phyloP scores from a whole-genome alignment of 2,113 vertebrate species.

The Hippocampus comes region DNA sequence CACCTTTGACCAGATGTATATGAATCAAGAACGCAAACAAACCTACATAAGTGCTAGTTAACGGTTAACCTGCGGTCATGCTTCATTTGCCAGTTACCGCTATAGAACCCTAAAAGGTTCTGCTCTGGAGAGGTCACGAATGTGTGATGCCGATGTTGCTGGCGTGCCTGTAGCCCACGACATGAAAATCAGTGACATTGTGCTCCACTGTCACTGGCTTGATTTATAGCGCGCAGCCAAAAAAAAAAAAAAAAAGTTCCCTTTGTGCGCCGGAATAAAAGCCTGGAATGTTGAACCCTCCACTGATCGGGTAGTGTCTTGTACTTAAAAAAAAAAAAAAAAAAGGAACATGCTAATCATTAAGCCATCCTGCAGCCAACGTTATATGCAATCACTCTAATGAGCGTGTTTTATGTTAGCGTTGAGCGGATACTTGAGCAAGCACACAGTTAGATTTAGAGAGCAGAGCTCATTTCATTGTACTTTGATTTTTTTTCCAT shows the following conservation, averaged over 20 bases:
- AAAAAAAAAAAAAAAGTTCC: constrained; percentile 35
- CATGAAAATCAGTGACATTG: constrained; percentile 51
- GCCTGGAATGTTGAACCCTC: constrained; percentile 67
- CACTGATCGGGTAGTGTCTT: constrained; percentile 62
- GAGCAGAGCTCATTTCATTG: too few relatives aligned
- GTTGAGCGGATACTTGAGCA: background rate
- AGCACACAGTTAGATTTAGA: background rate
- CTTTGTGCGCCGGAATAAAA: constrained; percentile 61
- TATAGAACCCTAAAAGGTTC: constrained; percentile 21
- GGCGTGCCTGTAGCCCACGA: constrained; percentile 12
- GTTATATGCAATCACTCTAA: background rate
- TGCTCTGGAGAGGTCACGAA: constrained; percentile 40
- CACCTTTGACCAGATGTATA: background rate
- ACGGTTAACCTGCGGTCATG: constrained; percentile 47
- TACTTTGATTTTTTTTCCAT: background rate
- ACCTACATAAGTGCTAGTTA: constrained; percentile 34
- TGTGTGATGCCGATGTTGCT: constrained; percentile 26
- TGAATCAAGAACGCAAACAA: background rate
- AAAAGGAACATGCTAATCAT: constrained; percentile 56
- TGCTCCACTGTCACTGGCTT: constrained; percentile 48
- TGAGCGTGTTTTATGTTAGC: background rate
- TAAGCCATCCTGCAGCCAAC: constrained; percentile 35
- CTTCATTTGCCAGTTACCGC: constrained; percentile 33
- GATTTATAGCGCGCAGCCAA: constrained; percentile 61
- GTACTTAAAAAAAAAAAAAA: constrained; percentile 36